Evolutionary conservation across 2,888 invertebrate species (phyloP).

Genomic region (Ptilodon capucinus): DNA sequence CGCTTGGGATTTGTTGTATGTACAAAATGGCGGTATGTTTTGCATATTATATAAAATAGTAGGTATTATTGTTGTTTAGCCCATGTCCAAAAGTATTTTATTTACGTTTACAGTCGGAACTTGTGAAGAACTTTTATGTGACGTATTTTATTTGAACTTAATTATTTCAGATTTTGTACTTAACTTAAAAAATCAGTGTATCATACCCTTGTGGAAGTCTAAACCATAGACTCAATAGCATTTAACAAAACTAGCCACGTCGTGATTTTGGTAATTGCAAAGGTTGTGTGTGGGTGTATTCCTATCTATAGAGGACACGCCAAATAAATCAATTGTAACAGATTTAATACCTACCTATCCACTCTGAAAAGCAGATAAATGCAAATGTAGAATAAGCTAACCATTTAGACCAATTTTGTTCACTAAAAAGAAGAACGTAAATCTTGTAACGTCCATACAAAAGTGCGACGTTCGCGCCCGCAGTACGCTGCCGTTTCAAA

Average conservation of each 20-base stretch:
- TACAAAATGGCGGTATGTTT: conserved; percentile 9
- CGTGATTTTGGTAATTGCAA: too few relatives aligned
- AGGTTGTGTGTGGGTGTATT: neutral
- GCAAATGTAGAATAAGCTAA: neutral
- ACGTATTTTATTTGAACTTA: too few relatives aligned
- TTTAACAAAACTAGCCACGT: too few relatives aligned
- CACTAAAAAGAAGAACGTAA: conserved; percentile 21
- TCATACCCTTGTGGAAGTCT: too few relatives aligned
- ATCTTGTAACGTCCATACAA: conserved; percentile 42
- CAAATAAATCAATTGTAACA: neutral
- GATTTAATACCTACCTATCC: neutral
- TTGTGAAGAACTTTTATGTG: too few relatives aligned
- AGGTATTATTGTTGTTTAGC: neutral
- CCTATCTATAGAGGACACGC: neutral
- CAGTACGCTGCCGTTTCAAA: conserved; percentile 44
- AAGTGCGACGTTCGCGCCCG: conserved; percentile 42
- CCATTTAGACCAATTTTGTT: neutral
- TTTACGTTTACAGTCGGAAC: too few relatives aligned
- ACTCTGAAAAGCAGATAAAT: too few relatives aligned
- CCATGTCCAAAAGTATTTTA: too few relatives aligned
- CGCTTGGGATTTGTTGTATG: conserved; percentile 23
- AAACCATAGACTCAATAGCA: too few relatives aligned
- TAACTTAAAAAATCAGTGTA: too few relatives aligned
- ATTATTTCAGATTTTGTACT: too few relatives aligned
- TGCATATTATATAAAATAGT: conserved; percentile 2